Evolutionary conservation across 1,140 invertebrate genomes (phyloP), one percentile per base, ranked within the genome.

Genomic region (Drosophila quadrilineata): DNA sequence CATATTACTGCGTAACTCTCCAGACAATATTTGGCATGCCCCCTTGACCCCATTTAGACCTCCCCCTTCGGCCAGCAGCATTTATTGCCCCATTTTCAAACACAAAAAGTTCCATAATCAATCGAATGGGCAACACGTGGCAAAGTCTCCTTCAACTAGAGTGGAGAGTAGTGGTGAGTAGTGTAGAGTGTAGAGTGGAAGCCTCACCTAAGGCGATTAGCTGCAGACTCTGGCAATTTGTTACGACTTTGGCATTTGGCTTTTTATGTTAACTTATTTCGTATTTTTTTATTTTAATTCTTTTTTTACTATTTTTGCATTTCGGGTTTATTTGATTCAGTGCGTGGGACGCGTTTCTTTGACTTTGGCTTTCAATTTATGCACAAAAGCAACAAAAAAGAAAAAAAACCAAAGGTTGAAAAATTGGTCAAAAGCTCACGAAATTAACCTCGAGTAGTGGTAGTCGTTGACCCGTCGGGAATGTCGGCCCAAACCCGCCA

Each of bases 151-250:
- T 12, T 6, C 35, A 19, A 3, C 19, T 1, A 22, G 6, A 3
- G 12, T n/a, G 31, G 6, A 8, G 19, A 14, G 31, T 0, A 14
- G 31, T 5, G 14, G 8, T n/a, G 16, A 8, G 14, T 6, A 8
- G 35, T 1, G 35, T 2, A 16, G 31, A 1, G 9, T 8, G 17
- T n/a, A 1, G 12, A 35, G 36, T 28, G 24, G 3, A 28, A 38
- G 22, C 12, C 35, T 31, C 52, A 53, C 40, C 64, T 69, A 69
- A 72, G 69, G 58, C 65, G 65, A 63, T 76, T 71, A 71, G 54
- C 12, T 24, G 24, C 41, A 45, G 54, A 66, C 59, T 48, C 48
- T 16, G 66, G n/a, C 65, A 66, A 76, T 68, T 76, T 71, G 43
- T 72, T 59, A 35, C 31, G 48, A 10, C 36, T 53, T 43, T 28